Base-by-base conservation (phyloP, 2,888 invertebrate species). In the Tetramorium bicarinatum region DNA sequence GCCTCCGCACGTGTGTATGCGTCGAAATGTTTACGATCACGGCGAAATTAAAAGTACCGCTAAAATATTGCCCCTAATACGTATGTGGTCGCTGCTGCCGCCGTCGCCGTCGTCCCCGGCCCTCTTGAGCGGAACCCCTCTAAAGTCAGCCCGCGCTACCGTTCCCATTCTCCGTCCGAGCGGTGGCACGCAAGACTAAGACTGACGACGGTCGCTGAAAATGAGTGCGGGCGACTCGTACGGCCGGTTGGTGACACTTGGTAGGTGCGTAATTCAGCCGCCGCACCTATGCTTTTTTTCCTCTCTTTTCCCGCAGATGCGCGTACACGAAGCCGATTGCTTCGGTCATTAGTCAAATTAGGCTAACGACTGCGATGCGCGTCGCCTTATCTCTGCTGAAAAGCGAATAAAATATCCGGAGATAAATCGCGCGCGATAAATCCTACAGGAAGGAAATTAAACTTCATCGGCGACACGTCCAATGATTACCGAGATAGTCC, bases 11-110 rank as follows among this genome's bases (percentile, higher is more conserved):
- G 64, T 82, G 86, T 83, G 85, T 88, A 89, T 90, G 92, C 93
- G 92, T 91, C 93, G 93, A 94, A 94, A 94, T 94, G 92, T 94
- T 94, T 94, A 94, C 94, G 94, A 94, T 94, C 94, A 89, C 91
- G 88, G 91, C 90, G 92, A 94, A 94, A 94, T 94, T 94, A 94
- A 94, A 94, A 94, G 93, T 94, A 93, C 93, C 91, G 93, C 93
- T 94, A 92, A 94, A 94, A 93, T 93, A 94, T 92, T 92, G 91
- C 90, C 90, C 87, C 91, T 92, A 93, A 93, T 94, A 92, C 91
- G 89, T 88, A 90, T 89, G 91, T 88, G 88, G 86, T 88, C 83
- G 88, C 86, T 67, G 86, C 64, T 66, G 77, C 54, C 29, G 52
- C 34, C 62, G 64, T 54, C 69, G 80, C 74, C 38, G 38, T 49